These are phyloP conservation scores for Lagria hirta DNA, from an alignment of 2,888 invertebrate genomes.

Conservation along the genomic window DNA sequence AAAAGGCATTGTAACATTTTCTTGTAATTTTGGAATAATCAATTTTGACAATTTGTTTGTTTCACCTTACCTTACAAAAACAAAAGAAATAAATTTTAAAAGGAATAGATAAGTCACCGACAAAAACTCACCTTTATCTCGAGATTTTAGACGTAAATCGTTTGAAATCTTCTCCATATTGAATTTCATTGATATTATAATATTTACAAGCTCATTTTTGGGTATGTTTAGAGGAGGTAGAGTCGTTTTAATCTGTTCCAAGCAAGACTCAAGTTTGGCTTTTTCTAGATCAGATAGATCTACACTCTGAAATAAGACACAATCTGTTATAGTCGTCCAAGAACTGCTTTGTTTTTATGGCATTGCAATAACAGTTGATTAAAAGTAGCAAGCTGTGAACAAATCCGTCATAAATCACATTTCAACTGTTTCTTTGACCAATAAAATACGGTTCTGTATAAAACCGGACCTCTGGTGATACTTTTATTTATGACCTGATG, in stretches of 20 bases:
- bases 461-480: no score
- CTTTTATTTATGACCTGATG: no score
- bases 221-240: constrained; percentile 72
- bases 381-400: no score
- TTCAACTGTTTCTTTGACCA: no score
- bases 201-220: constrained; percentile 71
- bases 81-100: constrained; percentile 22
- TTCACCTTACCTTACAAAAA: constrained; percentile 58
- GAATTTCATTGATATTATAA: constrained; percentile 71
- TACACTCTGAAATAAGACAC: no score
- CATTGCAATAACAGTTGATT: no score
- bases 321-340: no score
- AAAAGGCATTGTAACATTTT: constrained; percentile 21
- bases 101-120: constrained; percentile 14
- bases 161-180: constrained; percentile 65
- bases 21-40: constrained; percentile 36
- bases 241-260: constrained; percentile 78
- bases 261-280: constrained; percentile 77
- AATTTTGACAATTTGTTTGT: constrained; percentile 33
- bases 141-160: constrained; percentile 26
- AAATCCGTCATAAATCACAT: no score
- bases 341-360: no score
- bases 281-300: constrained; percentile 64
- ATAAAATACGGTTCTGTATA: no score
- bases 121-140: constrained; percentile 50